These are phyloP conservation scores for Acleris emargana DNA, from an alignment of 2,888 invertebrate genomes.

Conservation along the genomic window DNA sequence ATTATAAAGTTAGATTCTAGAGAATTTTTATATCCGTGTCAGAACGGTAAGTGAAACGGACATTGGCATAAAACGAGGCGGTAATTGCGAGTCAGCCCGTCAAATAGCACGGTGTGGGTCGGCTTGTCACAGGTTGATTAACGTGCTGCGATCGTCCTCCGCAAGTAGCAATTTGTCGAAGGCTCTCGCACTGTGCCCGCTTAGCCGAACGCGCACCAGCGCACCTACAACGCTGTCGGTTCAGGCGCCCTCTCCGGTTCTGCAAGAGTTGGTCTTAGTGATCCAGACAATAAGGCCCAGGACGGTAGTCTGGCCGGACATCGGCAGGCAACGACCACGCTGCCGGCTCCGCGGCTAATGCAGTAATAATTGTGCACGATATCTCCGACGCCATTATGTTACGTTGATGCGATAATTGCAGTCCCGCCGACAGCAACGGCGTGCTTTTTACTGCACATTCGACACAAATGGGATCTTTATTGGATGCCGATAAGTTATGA, in stretches of 20 bases:
- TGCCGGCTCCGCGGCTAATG: conserved; percentile 46
- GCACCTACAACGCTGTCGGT: conserved; percentile 3
- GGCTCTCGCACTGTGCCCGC: conserved; percentile 38
- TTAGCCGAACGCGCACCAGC: conserved; percentile 12
- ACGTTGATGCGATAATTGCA: conserved; percentile 61
- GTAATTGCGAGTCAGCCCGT: conserved; percentile 36
- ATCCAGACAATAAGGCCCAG: conserved; percentile 18
- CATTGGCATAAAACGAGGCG: conserved; percentile 33
- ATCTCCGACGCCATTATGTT: conserved; percentile 52
- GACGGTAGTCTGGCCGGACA: conserved; percentile 2
- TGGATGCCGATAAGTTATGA: conserved; percentile 27
- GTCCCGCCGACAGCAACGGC: conserved; percentile 51
- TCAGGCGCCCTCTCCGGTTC: not conserved
- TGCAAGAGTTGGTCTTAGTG: conserved; percentile 19
- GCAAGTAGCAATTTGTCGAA: conserved; percentile 48
- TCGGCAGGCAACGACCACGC: conserved; percentile 19
- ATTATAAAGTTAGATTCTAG: conserved; percentile 13
- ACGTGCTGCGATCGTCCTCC: conserved; percentile 42
- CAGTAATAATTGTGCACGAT: conserved; percentile 58
- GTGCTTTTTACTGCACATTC: conserved; percentile 43
- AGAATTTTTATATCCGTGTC: conserved; percentile 29
- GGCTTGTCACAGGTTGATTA: conserved; percentile 45
- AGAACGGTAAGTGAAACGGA: conserved; percentile 36
- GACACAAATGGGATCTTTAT: conserved; percentile 36
- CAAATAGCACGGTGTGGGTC: conserved; percentile 39